Base-by-base conservation (phyloP, 2,113 vertebrate species). In the Austrofundulus limnaeus region DNA sequence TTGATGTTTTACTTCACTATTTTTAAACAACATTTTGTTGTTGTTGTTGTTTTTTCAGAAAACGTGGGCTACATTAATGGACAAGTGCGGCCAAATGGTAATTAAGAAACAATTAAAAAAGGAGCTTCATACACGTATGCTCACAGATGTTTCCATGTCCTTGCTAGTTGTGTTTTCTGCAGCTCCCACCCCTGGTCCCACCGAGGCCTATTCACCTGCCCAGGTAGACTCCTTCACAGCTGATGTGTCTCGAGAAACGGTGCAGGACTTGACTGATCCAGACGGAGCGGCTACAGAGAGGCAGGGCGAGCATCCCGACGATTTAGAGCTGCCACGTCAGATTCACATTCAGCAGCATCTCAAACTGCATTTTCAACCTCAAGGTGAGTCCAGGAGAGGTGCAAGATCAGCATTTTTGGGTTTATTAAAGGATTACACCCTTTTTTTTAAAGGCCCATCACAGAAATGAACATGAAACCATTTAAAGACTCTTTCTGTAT, bases 341-440 rank as follows among this genome's bases (percentile, higher is more conserved):
- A 81, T 91, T n/a, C 84, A 91, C 67, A 84, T 89, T 41, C 91
- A 90, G 55, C 91, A 92, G 66, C 88, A 90, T n/a, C 84, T 91
- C 52, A 90, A 90, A 63, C 81, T 91, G 49, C 83, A 89, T 70
- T 84, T 91, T 49, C 87, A 91, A 41, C 80, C 80, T 10, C 82
- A 85, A 55, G 82, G 74, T 34, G 69, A 80, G 74, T 61, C 54
- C 13, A 1, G 28, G 3, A 49, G 28, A 25, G 21, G n/a, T n/a
- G n/a, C n/a, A n/a, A n/a, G n/a, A n/a, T n/a, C n/a, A n/a, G n/a
- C n/a, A n/a, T n/a, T n/a, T n/a, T n/a, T n/a, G n/a, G n/a, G n/a
- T n/a, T n/a, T n/a, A n/a, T n/a, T n/a, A n/a, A n/a, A n/a, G n/a
- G n/a, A n/a, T n/a, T n/a, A n/a, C n/a, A n/a, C n/a, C n/a, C n/a